Conservation (phyloP, 2,888 invertebrate species). For the Drosophila imparisetae region DNA sequence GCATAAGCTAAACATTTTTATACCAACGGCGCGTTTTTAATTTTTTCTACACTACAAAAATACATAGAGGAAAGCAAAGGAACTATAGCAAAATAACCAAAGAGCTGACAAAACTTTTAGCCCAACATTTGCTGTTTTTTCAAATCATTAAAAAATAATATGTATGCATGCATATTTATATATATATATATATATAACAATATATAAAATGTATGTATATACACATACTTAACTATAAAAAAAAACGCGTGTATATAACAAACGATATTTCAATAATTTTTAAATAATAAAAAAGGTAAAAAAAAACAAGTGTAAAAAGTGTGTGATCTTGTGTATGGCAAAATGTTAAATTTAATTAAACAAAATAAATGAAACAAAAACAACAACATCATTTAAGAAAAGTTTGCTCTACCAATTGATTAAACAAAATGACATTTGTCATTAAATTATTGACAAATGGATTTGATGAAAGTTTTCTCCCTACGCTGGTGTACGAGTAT, state of each 20-base stretch:
- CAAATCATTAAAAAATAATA: conserved; percentile 26
- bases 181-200: conserved; percentile 27
- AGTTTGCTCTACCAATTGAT: conserved; percentile 11
- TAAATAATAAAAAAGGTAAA: conserved; percentile 62
- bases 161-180: conserved; percentile 38
- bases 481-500: conserved; percentile 43
- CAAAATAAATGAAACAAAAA: conserved; percentile 7
- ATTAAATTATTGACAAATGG: conserved; percentile 17
- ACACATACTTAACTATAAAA: conserved; percentile 48
- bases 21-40: conserved; percentile 83
- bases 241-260: conserved; percentile 68
- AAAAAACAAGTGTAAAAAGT: conserved; percentile 39
- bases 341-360: conserved; percentile 15
- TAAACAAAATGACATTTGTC: conserved; percentile 1
- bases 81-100: conserved; percentile 35
- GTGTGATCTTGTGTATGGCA: conserved; percentile 38
- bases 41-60: conserved; percentile 72
- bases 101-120: conserved; percentile 48
- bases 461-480: conserved; percentile 47
- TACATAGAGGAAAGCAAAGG: conserved; percentile 48
- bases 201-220: conserved; percentile 31
- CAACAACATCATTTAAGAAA: not conserved
- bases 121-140: conserved; percentile 44
- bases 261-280: conserved; percentile 71
- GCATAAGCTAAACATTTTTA: conserved; percentile 82